These are phyloP conservation scores for Hafferia zeledoni DNA, from an alignment of 2,797 vertebrate genomes.

Conservation along the genomic window DNA sequence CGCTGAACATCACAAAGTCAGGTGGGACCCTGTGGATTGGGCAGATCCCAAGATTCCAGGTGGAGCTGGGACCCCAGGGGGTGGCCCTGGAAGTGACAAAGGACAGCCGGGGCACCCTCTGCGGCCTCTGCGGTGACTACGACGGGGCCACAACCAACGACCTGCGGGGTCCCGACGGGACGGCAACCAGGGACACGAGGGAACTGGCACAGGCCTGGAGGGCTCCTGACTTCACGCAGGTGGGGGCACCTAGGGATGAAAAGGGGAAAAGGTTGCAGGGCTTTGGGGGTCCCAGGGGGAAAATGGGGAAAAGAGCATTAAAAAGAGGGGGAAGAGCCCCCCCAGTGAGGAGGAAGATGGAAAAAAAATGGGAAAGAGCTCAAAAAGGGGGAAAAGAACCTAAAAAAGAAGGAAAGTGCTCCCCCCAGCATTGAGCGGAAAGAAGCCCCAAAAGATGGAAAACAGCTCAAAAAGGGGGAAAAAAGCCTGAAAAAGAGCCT, in stretches of 20 bases:
- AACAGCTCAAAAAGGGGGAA: not conserved
- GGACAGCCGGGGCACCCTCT: not conserved
- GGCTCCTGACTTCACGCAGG: not conserved
- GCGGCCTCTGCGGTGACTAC: not conserved
- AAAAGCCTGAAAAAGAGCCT: not conserved
- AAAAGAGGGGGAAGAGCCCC: not conserved
- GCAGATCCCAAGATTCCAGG: not conserved
- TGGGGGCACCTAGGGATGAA: not conserved
- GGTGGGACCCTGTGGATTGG: fast-evolving
- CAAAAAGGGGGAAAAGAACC: too few relatives aligned
- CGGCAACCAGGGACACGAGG: fast-evolving
- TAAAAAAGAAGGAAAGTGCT: too few relatives aligned
- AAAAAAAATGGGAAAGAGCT: too few relatives aligned
- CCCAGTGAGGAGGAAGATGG: not conserved
- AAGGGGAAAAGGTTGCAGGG: fast-evolving
- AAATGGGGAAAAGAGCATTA: not conserved
- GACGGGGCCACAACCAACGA: not conserved
- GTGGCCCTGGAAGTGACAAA: not conserved
- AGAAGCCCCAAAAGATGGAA: too few relatives aligned
- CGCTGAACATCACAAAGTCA: fast-evolving
- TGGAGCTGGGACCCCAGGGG: not conserved
- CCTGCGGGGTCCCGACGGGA: not conserved
- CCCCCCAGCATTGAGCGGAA: too few relatives aligned
- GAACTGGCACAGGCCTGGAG: not conserved
- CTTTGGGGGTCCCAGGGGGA: fast-evolving